Base-by-base conservation (phyloP, 2,888 invertebrate species). In the Ormyrus rosae region DNA sequence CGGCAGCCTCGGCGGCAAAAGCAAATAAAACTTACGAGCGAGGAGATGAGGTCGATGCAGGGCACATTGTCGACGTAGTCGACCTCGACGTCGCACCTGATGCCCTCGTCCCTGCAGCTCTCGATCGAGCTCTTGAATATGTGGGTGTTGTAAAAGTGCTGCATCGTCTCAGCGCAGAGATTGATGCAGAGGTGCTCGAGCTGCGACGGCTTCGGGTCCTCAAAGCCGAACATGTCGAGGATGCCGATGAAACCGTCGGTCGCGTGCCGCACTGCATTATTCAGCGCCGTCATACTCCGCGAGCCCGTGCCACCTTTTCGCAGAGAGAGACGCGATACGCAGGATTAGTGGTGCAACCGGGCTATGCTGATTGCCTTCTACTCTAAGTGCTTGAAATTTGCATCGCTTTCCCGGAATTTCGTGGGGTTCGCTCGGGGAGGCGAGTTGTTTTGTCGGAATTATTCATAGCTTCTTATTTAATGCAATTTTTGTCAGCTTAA, bases 141-240 rank as follows among this genome's bases (percentile, higher is more conserved):
- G 91, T 98, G 98, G 74, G 98, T 98, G 91, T 98, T 98, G 92
- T 98, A 98, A 91, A 98, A 98, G 91, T 98, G 98, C 91, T 98
- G 98, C 97, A 98, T 97, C 53, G 98, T 98, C 92, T 98, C 98
- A 0, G 98, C 97, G 91, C 98, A 98, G 82, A 98, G 92, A 92
- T 98, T 98, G 87, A 97, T 97, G 92, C 98, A 98, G 81, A 98
- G 92, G 90, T 98, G 98, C 91, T 98, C 98, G 85, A 98, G 92
- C 85, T 96, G 96, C 86, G 96, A 95, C 1, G 96, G 96, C 91
- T 96, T 95, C 51, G 96, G 96, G 90, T 97, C 97, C 92, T 98
- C 98, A 91, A 98, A 98, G 6, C 98, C 98, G 91, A 98, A 98
- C 97, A 98, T 97, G 91, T 98, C 98, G 77, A 98, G 92, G 87